Conservation (phyloP, 2,113 vertebrate genomes). For the Brachypteracias leptosomus region DNA sequence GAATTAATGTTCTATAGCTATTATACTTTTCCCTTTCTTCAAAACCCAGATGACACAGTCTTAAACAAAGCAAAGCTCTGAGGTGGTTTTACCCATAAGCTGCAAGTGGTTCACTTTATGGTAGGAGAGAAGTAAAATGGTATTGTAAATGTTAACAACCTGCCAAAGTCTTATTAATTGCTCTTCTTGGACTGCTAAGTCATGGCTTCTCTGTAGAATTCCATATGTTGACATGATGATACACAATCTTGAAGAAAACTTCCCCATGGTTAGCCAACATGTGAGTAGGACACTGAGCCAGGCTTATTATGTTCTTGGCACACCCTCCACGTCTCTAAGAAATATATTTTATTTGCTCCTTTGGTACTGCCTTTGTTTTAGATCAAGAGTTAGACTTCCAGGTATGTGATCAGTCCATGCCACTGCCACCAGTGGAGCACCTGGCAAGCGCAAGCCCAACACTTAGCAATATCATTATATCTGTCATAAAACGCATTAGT, state of each 20-base stretch:
- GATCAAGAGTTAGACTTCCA: background rate
- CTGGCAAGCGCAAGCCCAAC: background rate
- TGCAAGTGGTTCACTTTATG: background rate
- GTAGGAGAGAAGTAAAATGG: background rate
- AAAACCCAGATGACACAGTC: background rate
- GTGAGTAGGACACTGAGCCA: background rate
- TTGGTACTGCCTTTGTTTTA: background rate
- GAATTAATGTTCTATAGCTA: background rate
- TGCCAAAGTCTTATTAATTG: background rate
- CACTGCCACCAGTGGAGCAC: background rate
- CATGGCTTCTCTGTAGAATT: background rate
- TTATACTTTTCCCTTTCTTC: background rate
- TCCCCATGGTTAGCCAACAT: accelerated
- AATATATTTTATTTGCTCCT: background rate
- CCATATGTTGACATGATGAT: background rate
- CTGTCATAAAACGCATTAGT: background rate
- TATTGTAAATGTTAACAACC: background rate
- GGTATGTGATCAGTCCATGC: background rate
- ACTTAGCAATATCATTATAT: background rate
- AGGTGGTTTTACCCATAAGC: background rate
- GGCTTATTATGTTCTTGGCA: background rate
- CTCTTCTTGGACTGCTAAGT: background rate
- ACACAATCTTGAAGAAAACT: background rate
- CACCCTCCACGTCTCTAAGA: background rate
- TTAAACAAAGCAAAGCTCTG: background rate